Conservation (phyloP, 2,888 invertebrate genomes). For the Tineola bisselliella region DNA sequence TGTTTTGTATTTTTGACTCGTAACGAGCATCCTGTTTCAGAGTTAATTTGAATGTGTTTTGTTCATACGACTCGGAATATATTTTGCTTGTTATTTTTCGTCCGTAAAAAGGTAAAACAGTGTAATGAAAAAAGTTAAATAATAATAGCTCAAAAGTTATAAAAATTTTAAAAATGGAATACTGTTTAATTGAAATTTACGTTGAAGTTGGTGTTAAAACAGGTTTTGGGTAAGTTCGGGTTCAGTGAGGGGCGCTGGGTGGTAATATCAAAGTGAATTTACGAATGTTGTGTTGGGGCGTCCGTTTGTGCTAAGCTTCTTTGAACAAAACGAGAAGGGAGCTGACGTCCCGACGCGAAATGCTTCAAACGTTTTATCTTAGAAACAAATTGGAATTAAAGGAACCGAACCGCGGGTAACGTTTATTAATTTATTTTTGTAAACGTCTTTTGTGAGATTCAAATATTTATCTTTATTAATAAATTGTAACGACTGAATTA, state of each 20-base stretch:
- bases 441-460: neutral
- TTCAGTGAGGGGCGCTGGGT: constrained; percentile 3
- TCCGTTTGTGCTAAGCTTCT: constrained; percentile 19
- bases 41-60: constrained; percentile 57
- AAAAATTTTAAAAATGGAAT: neutral
- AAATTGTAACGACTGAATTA: neutral
- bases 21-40: constrained; percentile 55
- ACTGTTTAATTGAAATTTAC: constrained; percentile 2
- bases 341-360: constrained; percentile 10
- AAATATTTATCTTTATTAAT: neutral
- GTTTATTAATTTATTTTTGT: constrained; percentile 1
- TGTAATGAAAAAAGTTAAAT: neutral
- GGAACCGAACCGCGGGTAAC: neutral
- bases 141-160: constrained; percentile 1
- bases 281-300: constrained; percentile 20
- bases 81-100: constrained; percentile 4
- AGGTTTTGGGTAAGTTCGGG: neutral
- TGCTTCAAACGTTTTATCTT: constrained; percentile 27
- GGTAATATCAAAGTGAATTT: constrained; percentile 11
- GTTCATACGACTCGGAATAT: constrained; percentile 4
- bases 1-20: constrained; percentile 36
- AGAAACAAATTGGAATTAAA: constrained; percentile 42
- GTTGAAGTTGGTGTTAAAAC: constrained; percentile 5
- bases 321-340: constrained; percentile 25
- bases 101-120: neutral